Conservation (phyloP, 2,888 invertebrate genomes). For the Sarcophaga subvicina region DNA sequence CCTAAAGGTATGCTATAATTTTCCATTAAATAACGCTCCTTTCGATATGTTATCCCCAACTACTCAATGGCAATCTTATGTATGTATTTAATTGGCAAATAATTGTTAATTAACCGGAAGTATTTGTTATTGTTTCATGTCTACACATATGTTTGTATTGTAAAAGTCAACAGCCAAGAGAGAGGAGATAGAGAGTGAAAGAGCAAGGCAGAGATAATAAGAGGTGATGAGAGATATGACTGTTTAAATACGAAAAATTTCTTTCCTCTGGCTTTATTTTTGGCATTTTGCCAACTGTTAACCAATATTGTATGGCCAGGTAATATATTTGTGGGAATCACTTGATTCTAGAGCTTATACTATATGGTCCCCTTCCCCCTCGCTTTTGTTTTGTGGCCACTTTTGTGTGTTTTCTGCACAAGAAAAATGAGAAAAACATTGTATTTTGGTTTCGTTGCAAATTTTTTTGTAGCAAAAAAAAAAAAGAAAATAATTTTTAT, state of each 20-base stretch:
- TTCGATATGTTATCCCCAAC: neutral
- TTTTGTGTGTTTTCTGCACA: conserved; percentile 1
- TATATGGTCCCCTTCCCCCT: neutral
- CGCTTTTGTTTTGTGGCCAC: conserved; percentile 12
- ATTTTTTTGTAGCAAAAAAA: neutral
- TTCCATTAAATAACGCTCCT: neutral
- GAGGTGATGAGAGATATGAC: neutral
- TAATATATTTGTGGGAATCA: conserved; percentile 2
- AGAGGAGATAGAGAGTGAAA: neutral
- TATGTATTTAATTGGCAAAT: neutral
- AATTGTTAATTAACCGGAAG: conserved; percentile 28
- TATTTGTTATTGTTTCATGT: conserved; percentile 24
- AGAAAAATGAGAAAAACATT: neutral
- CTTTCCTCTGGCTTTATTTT: neutral
- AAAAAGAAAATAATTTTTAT: neutral
- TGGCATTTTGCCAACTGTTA: conserved; percentile 49
- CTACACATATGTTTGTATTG: neutral
- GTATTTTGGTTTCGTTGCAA: neutral
- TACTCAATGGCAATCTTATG: neutral
- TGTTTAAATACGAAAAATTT: neutral
- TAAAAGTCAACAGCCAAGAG: neutral
- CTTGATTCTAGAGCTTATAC: neutral
- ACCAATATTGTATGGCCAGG: conserved; percentile 11
- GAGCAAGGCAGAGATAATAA: neutral
- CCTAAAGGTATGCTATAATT: neutral